Percentiles rank a stretch among this genome's conserved stretches.
phyloP scores from a whole-genome alignment of 2,797 vertebrate genomes.

The Argentina silus region DNA sequence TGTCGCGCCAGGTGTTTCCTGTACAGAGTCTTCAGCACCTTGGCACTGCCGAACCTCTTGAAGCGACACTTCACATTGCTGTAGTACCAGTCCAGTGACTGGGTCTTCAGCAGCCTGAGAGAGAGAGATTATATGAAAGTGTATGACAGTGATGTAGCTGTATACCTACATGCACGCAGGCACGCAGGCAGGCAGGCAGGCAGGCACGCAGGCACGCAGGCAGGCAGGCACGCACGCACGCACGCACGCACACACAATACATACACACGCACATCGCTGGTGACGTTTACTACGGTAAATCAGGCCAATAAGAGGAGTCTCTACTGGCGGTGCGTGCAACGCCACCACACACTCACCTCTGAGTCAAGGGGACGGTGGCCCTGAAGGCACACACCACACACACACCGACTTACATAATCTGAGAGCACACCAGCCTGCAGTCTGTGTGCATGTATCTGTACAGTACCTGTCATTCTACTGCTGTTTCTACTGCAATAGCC shows the following conservation, averaged over 20 bases:
- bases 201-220: background rate
- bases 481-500: background rate
- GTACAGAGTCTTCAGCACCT: slow-evolving; percentile 94
- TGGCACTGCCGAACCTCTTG: slow-evolving; percentile 95
- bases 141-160: background rate
- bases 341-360: background rate
- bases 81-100: slow-evolving; percentile 97
- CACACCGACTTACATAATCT: background rate
- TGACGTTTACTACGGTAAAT: background rate
- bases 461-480: background rate
- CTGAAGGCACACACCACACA: slow-evolving; percentile 10
- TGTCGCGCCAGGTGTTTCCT: slow-evolving; percentile 86
- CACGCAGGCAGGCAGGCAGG: slow-evolving; percentile 20
- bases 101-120: slow-evolving; percentile 85
- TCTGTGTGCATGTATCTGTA: slow-evolving; percentile 3
- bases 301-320: background rate
- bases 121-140: background rate
- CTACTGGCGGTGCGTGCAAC: background rate
- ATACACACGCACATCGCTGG: background rate
- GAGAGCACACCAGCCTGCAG: background rate
- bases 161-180: no score
- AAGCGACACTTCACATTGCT: slow-evolving; percentile 92
- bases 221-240: slow-evolving; percentile 23
- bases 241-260: background rate
- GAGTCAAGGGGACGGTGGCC: background rate